Evolutionary conservation across 2,888 invertebrate genomes (phyloP).

Genomic region (Trachelus stipa): DNA sequence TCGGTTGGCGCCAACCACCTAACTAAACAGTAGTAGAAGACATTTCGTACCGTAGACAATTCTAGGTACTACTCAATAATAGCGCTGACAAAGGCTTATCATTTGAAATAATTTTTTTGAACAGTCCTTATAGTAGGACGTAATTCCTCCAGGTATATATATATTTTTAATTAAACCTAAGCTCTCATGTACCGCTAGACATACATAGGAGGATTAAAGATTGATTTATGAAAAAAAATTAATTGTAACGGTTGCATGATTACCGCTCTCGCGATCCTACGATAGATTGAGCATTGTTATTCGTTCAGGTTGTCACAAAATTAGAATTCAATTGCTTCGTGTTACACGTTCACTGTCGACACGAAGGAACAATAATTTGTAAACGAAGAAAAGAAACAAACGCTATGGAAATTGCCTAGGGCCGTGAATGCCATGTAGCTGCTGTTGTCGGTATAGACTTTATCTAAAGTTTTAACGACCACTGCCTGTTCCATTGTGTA

Average conservation of each 20-base stretch:
- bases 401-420: not conserved
- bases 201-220: not conserved
- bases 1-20: not conserved
- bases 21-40: not conserved
- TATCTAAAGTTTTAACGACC: not conserved
- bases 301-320: not conserved
- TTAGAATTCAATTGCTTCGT: not conserved
- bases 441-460: not conserved
- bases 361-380: not conserved
- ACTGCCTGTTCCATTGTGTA: not conserved
- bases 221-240: not conserved
- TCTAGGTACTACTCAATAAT: not conserved
- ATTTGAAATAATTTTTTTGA: not conserved
- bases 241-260: not conserved
- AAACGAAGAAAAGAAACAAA: not conserved
- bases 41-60: not conserved
- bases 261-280: not conserved
- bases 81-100: not conserved
- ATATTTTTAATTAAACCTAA: not conserved
- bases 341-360: not conserved
- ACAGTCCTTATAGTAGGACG: not conserved
- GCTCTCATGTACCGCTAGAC: not conserved
- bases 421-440: not conserved
- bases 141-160: not conserved
- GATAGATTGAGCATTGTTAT: not conserved